These are phyloP conservation scores for Silurus asotus DNA, from an alignment of 2,113 vertebrate species.

Conservation along the genomic window DNA sequence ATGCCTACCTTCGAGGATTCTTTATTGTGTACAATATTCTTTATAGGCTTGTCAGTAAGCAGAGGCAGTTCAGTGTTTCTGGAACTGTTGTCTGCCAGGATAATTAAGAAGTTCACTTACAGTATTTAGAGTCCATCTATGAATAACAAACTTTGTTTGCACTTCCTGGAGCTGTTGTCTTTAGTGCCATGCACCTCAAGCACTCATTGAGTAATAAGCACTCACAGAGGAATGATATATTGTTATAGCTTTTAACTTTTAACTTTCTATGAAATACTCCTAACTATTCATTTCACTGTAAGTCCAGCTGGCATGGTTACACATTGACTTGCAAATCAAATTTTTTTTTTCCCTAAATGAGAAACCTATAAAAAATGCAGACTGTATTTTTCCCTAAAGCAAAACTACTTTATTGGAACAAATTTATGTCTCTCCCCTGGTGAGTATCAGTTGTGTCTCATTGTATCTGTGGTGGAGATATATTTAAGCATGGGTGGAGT, in stretches of 20 bases:
- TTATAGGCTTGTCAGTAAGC: not conserved
- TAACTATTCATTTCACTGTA: not conserved
- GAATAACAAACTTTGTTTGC: conserved; percentile 25
- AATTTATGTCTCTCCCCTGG: not conserved
- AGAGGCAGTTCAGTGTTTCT: not conserved
- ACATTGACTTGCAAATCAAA: conserved; percentile 28
- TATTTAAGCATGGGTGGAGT: conserved; percentile 28
- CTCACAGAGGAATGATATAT: not conserved
- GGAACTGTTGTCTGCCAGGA: not conserved
- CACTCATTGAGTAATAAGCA: not conserved
- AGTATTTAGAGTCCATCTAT: not conserved
- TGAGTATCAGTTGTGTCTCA: not conserved
- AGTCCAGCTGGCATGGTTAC: conserved; percentile 5
- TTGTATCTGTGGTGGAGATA: conserved; percentile 4
- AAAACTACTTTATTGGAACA: not conserved
- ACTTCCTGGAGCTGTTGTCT: conserved; percentile 20
- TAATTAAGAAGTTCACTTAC: not conserved
- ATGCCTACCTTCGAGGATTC: not conserved
- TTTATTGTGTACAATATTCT: conserved; percentile 19
- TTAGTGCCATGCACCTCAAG: not conserved
- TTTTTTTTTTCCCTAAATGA: conserved; percentile 1
- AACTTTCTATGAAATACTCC: conserved; percentile 14
- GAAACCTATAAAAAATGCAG: not conserved
- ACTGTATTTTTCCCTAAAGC: not conserved
- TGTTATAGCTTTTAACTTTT: conserved; percentile 26